These are phyloP conservation scores for Drosophila kuntzei DNA, from an alignment of 2,888 invertebrate genomes.

Conservation along the genomic window DNA sequence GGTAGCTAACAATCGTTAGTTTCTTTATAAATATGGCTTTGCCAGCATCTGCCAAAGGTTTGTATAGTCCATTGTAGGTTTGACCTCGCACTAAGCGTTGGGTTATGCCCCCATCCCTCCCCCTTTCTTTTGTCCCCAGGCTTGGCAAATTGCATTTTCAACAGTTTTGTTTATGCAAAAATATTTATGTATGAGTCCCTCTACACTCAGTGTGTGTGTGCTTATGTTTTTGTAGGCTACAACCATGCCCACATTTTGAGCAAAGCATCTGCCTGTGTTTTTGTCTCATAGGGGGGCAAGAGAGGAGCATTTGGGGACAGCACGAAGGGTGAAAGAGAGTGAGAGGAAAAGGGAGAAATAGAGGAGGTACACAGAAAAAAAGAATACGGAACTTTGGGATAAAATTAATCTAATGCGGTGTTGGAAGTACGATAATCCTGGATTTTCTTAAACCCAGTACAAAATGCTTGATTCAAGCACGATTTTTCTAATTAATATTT, in stretches of 20 bases:
- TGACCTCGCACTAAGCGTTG: constrained; percentile 67
- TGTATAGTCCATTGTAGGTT: constrained; percentile 50
- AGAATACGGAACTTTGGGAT: no score
- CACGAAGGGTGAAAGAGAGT: constrained; percentile 19
- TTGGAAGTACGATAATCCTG: no score
- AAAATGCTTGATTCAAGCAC: no score
- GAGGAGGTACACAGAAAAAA: no score
- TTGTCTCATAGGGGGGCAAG: constrained; percentile 16
- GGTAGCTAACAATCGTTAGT: constrained; percentile 1
- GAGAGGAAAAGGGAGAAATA: neutral
- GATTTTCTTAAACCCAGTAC: no score
- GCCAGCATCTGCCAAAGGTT: constrained; percentile 2
- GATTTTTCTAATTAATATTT: no score
- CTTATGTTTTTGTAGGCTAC: constrained; percentile 35
- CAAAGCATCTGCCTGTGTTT: constrained; percentile 27
- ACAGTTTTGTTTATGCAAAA: constrained; percentile 79
- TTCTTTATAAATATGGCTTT: neutral
- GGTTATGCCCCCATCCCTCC: constrained; percentile 5
- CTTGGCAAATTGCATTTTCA: constrained; percentile 76
- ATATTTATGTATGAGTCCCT: constrained; percentile 74
- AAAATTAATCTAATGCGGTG: no score
- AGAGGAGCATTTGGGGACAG: constrained; percentile 17
- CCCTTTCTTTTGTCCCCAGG: neutral
- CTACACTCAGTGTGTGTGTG: constrained; percentile 25
- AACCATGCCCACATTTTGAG: constrained; percentile 51